These are phyloP conservation scores for Oxytorus armatus DNA, from an alignment of 2,888 invertebrate species.

Conservation along the genomic window DNA sequence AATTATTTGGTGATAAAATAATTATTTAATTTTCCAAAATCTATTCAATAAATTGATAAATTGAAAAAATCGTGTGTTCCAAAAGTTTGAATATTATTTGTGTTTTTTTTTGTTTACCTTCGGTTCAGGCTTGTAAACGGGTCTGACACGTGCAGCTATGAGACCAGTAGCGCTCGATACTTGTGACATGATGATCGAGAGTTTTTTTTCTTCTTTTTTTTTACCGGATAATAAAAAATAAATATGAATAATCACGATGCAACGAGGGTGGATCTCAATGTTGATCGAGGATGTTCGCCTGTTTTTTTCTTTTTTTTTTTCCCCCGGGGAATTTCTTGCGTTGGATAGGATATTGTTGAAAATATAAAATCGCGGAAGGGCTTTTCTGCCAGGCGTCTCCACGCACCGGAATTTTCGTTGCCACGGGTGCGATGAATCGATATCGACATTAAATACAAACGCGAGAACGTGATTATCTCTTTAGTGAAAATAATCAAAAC, in stretches of 20 bases:
- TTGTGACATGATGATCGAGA: constrained; percentile 75
- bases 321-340: too few relatives aligned
- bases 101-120: constrained; percentile 75
- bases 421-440: constrained; percentile 76
- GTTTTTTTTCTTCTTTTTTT: too few relatives aligned
- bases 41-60: too few relatives aligned
- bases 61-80: too few relatives aligned
- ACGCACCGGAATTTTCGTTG: constrained; percentile 68
- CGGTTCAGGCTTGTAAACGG: constrained; percentile 76
- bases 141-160: constrained; percentile 79
- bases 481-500: not conserved
- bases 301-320: too few relatives aligned
- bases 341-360: too few relatives aligned
- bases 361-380: constrained; percentile 4
- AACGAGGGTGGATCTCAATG: constrained; percentile 37
- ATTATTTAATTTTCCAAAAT: too few relatives aligned
- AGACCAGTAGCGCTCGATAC: constrained; percentile 81
- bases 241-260: too few relatives aligned
- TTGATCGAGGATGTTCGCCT: constrained; percentile 45
- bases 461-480: constrained; percentile 28
- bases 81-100: not conserved
- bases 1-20: too few relatives aligned
- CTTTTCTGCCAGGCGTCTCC: constrained; percentile 56
- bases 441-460: constrained; percentile 54
- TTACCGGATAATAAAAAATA: too few relatives aligned